A percentile compares a stretch with the other conserved stretches of the same genome.
Evolutionary conservation across 2,888 invertebrate genomes (phyloP).

Genomic region (Chymomyza caudatula): DNA sequence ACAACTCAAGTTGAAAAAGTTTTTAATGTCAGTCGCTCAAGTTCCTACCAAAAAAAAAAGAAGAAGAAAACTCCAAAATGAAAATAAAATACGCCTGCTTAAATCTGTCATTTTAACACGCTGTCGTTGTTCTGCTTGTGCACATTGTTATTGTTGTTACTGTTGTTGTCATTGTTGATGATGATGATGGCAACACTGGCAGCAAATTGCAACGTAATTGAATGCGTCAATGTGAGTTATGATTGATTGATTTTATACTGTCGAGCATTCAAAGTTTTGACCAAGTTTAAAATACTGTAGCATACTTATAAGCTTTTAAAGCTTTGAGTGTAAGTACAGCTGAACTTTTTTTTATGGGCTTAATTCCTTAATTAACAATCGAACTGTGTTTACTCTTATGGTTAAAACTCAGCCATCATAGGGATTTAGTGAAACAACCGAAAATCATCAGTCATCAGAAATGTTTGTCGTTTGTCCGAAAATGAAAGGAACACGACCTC

Average conservation of each 20-base stretch:
- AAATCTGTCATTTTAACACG: conserved; percentile 62
- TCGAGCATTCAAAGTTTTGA: neutral
- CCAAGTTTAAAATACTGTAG: neutral
- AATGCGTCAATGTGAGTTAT: conserved; percentile 55
- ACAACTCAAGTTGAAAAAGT: conserved; percentile 53
- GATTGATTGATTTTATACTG: conserved; percentile 49
- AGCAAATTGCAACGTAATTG: conserved; percentile 66
- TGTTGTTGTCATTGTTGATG: conserved; percentile 28
- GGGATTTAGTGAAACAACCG: too few species aligned
- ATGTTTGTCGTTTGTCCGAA: too few species aligned
- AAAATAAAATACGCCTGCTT: conserved; percentile 56
- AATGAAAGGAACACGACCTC: too few species aligned
- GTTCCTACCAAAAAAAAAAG: neutral
- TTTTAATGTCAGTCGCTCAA: conserved; percentile 51
- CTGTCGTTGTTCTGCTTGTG: conserved; percentile 16
- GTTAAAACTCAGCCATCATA: too few species aligned
- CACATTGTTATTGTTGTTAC: conserved; percentile 1
- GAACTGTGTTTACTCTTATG: too few species aligned
- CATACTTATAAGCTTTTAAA: too few species aligned
- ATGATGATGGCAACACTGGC: conserved; percentile 29
- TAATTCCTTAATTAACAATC: too few species aligned
- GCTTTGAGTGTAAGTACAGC: too few species aligned
- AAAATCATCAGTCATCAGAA: too few species aligned
- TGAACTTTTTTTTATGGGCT: too few species aligned
- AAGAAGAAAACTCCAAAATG: conserved; percentile 25